Conservation (phyloP, 2,797 vertebrate genomes). For the Catamblyrhynchus diadema region DNA sequence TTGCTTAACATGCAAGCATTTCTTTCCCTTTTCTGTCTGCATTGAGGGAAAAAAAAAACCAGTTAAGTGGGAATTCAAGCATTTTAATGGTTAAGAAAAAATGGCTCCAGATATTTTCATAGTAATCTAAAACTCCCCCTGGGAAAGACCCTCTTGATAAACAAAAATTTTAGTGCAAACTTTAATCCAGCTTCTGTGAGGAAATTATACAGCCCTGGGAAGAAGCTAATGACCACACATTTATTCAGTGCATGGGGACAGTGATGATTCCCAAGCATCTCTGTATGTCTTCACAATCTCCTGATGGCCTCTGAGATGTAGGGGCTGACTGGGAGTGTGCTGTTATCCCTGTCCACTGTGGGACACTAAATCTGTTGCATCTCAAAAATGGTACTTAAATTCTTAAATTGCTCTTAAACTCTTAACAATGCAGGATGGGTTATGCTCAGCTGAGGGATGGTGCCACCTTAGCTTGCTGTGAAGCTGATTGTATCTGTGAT, state of each 20-base stretch:
- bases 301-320: background rate
- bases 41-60: background rate
- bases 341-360: background rate
- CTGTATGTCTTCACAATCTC: background rate
- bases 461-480: background rate
- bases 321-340: background rate
- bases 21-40: background rate
- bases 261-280: background rate
- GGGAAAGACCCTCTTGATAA: background rate
- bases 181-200: background rate
- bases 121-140: background rate
- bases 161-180: background rate
- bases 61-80: background rate
- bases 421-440: background rate
- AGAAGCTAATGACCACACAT: fast-evolving
- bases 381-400: background rate
- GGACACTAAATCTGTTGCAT: background rate
- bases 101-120: background rate
- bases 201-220: background rate
- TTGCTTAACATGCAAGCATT: background rate
- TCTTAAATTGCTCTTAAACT: background rate
- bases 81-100: background rate
- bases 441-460: background rate
- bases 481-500: background rate
- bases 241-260: background rate